These are phyloP conservation scores for Habrosyne pyritoides DNA, from an alignment of 2,888 invertebrate genomes.

Conservation along the genomic window DNA sequence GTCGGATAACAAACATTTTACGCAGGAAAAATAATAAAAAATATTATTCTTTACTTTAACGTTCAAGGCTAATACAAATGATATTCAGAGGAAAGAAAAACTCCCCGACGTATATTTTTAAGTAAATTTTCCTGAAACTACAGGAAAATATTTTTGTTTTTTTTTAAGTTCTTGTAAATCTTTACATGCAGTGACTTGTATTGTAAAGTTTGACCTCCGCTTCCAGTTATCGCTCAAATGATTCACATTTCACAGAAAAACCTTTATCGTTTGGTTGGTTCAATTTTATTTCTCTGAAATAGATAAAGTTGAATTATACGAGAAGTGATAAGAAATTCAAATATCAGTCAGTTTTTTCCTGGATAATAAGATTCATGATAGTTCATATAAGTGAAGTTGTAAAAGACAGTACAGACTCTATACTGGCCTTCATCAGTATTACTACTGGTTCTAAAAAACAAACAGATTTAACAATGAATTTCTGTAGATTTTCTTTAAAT, in stretches of 20 bases:
- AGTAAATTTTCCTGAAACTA: not conserved
- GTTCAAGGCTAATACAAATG: not conserved
- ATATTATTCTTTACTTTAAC: not conserved
- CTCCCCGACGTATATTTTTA: not conserved
- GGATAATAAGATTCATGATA: no score
- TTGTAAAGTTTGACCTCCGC: conserved; percentile 20
- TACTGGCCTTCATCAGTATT: no score
- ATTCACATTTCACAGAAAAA: conserved; percentile 39
- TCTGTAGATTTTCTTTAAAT: no score
- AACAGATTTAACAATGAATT: no score
- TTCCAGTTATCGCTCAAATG: conserved; percentile 26
- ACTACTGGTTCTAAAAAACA: no score
- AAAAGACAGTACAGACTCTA: no score
- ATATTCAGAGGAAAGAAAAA: not conserved
- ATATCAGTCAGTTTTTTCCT: no score
- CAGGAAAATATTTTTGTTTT: not conserved
- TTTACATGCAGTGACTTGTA: not conserved
- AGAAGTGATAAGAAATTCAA: conserved; percentile 1
- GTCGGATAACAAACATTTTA: no score
- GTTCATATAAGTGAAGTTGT: no score
- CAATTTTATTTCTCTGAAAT: conserved; percentile 37
- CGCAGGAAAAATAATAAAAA: no score
- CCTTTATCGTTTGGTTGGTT: conserved; percentile 27
- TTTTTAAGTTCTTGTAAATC: not conserved
- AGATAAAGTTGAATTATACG: conserved; percentile 6